Conservation (phyloP, 53 echinoderm and acorn worm genomes). For the Apostichopus leukothele region DNA sequence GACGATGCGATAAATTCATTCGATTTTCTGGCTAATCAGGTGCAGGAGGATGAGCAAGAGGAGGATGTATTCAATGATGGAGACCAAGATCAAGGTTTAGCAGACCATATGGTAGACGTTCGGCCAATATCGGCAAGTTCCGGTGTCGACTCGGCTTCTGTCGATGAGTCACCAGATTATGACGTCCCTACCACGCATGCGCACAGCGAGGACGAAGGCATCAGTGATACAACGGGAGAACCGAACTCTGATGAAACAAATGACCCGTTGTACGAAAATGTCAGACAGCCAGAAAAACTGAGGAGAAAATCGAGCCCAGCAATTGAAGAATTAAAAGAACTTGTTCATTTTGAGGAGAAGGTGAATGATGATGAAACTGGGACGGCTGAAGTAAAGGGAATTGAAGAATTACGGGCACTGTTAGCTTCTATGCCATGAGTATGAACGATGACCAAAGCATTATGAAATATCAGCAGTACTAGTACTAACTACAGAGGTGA, state of each 20-base stretch:
- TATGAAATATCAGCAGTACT: too few relatives aligned
- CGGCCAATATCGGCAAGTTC: slow-evolving; percentile 24
- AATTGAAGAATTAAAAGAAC: slow-evolving; percentile 31
- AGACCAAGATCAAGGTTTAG: neutral
- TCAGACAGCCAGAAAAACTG: neutral
- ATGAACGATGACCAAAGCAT: neutral
- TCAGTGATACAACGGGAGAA: neutral
- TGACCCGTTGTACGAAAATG: slow-evolving; percentile 16
- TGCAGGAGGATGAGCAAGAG: neutral
- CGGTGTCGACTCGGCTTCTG: slow-evolving; percentile 16
- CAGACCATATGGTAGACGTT: neutral
- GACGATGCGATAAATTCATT: slow-evolving; percentile 21
- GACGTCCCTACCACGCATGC: too few relatives aligned
- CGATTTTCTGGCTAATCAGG: slow-evolving; percentile 14
- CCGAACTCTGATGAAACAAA: neutral
- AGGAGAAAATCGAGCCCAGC: neutral
- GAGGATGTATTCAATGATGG: neutral
- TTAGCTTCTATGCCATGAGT: slow-evolving; percentile 14
- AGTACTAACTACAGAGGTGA: too few relatives aligned
- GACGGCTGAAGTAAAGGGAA: neutral
- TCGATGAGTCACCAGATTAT: slow-evolving; percentile 4
- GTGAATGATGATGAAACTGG: neutral
- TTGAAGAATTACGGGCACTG: slow-evolving; percentile 7
- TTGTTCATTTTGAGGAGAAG: slow-evolving; percentile 16
- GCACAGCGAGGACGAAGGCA: slow-evolving; percentile 33